Evolutionary conservation across 2,888 invertebrate species (phyloP).

Genomic region (Microplitis manilae): DNA sequence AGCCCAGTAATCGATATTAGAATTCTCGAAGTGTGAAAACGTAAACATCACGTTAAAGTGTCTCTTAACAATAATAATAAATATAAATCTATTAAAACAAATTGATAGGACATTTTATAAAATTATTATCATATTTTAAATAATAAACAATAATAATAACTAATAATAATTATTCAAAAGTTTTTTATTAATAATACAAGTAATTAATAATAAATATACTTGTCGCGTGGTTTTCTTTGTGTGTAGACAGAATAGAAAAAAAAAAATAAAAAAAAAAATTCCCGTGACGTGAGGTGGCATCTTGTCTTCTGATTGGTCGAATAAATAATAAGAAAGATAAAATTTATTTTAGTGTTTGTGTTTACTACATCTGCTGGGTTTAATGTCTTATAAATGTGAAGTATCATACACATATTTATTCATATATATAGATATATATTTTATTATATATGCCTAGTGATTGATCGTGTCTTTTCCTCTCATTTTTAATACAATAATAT

Average conservation of each 20-base stretch:
- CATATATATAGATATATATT: not conserved
- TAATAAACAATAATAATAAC: not conserved
- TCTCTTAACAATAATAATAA: not conserved
- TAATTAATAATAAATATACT: not conserved
- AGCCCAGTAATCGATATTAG: not conserved
- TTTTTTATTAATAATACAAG: not conserved
- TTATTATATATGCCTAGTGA: not conserved
- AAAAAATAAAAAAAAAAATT: conserved; percentile 36
- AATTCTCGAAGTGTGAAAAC: not conserved
- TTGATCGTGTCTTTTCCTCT: not conserved
- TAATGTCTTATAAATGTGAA: conserved; percentile 10
- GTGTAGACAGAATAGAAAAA: not conserved
- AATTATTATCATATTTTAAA: not conserved
- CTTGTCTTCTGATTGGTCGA: conserved; percentile 51
- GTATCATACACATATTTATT: not conserved
- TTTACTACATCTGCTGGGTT: conserved; percentile 53
- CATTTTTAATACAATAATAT: not conserved
- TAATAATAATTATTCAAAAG: not conserved
- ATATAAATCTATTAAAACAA: not conserved
- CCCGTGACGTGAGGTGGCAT: conserved; percentile 38
- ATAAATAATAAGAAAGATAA: conserved; percentile 52
- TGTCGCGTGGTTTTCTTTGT: conserved; percentile 20
- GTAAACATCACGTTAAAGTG: not conserved
- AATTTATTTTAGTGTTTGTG: conserved; percentile 62
- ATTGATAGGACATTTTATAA: not conserved